These are phyloP conservation scores for Pseudochirops corinnae DNA, from an alignment of 2,797 vertebrate species.

Conservation along the genomic window DNA sequence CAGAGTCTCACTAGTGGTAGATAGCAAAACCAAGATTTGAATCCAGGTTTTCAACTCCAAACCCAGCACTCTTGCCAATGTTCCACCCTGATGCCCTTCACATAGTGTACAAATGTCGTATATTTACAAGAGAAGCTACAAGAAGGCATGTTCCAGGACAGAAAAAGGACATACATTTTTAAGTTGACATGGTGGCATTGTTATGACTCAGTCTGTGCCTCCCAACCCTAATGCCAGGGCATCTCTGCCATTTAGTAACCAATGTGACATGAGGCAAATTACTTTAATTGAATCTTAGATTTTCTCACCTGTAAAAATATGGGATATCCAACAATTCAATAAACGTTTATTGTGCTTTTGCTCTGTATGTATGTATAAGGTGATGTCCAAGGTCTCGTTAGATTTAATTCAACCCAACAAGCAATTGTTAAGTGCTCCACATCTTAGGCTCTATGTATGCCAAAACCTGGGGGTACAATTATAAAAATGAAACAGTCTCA, in stretches of 20 bases:
- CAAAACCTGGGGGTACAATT: neutral
- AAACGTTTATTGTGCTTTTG: neutral
- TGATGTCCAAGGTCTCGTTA: neutral
- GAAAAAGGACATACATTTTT: neutral
- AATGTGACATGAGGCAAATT: neutral
- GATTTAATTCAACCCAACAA: neutral
- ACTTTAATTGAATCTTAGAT: neutral
- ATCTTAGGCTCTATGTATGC: neutral
- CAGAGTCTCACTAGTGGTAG: neutral
- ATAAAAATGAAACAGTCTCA: neutral
- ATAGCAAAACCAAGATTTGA: neutral
- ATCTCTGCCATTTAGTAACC: neutral
- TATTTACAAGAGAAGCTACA: neutral
- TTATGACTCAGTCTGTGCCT: neutral
- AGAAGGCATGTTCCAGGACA: neutral
- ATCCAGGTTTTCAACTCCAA: neutral
- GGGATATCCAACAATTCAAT: neutral
- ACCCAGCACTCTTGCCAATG: neutral
- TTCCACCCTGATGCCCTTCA: neutral
- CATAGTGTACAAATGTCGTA: neutral
- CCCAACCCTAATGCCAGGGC: neutral
- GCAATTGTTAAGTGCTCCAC: neutral
- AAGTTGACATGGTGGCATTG: neutral
- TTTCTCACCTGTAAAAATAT: neutral
- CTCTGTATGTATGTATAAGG: neutral